phyloP scores from a whole-genome alignment of 2,113 vertebrate genomes.

The Chionomys nivalis region DNA sequence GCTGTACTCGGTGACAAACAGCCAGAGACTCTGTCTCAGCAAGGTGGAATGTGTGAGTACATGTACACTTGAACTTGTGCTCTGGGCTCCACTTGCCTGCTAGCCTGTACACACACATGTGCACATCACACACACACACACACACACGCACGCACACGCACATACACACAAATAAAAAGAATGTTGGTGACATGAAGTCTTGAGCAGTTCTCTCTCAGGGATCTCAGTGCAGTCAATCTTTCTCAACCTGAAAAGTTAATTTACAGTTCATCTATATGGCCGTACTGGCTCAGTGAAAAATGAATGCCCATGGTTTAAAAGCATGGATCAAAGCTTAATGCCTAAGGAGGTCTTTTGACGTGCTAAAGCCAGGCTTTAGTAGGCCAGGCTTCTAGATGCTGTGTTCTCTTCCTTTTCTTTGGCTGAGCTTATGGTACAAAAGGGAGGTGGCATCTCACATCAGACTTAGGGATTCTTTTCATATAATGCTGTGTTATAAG shows the following conservation, averaged over 20 bases:
- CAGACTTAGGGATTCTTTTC: not conserved
- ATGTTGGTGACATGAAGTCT: not conserved
- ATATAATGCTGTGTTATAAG: not conserved
- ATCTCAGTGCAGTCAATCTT: not conserved
- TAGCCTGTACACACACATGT: not conserved
- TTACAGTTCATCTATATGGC: not conserved
- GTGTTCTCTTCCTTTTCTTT: constrained; percentile 15
- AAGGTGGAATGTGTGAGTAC: not conserved
- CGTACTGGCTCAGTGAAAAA: not conserved
- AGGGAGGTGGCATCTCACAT: not conserved
- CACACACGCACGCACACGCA: not conserved
- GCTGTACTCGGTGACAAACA: too few relatives aligned
- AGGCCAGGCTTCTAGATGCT: not conserved
- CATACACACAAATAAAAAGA: not conserved
- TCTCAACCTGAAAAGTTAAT: not conserved
- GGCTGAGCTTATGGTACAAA: not conserved
- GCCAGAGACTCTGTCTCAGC: too few relatives aligned
- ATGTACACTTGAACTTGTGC: not conserved
- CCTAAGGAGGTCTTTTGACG: not conserved
- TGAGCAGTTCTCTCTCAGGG: not conserved
- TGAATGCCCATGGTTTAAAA: not conserved
- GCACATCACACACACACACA: not conserved
- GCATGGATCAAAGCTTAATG: not conserved
- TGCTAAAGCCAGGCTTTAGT: not conserved
- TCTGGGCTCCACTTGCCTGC: not conserved